Conservation (phyloP, 2,888 invertebrate species). For the Agriopis aurantiaria region DNA sequence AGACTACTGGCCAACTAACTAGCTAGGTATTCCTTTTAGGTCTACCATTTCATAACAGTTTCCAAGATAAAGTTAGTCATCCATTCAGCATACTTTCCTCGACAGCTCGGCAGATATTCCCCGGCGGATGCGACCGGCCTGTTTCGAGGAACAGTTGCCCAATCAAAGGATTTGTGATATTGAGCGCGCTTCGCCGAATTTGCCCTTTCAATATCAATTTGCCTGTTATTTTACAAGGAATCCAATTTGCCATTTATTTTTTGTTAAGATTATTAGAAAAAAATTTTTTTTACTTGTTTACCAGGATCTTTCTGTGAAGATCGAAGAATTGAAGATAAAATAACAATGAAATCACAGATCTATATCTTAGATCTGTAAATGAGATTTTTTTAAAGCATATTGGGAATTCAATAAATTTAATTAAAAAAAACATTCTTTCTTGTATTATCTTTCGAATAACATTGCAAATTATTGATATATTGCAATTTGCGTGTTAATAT, state of each 20-base stretch:
- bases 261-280: background rate
- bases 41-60: background rate
- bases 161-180: background rate
- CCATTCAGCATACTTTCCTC: slow-evolving; percentile 14
- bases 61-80: slow-evolving; percentile 20
- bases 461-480: too few species aligned
- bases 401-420: too few species aligned
- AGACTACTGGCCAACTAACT: background rate
- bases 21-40: background rate
- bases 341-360: too few species aligned
- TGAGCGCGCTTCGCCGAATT: slow-evolving; percentile 2
- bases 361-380: too few species aligned
- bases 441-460: too few species aligned
- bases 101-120: background rate
- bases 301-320: too few species aligned
- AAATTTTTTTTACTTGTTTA: too few species aligned
- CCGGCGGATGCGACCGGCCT: slow-evolving; percentile 12
- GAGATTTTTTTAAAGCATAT: too few species aligned
- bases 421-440: too few species aligned
- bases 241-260: background rate
- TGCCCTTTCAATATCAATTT: slow-evolving; percentile 5
- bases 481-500: too few species aligned
- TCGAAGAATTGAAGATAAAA: too few species aligned
- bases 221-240: background rate
- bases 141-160: slow-evolving; percentile 6